Percentiles rank a stretch among this genome's conserved stretches.
phyloP scores from a whole-genome alignment of 2,888 invertebrate genomes.

The Lomographa bimaculata region DNA sequence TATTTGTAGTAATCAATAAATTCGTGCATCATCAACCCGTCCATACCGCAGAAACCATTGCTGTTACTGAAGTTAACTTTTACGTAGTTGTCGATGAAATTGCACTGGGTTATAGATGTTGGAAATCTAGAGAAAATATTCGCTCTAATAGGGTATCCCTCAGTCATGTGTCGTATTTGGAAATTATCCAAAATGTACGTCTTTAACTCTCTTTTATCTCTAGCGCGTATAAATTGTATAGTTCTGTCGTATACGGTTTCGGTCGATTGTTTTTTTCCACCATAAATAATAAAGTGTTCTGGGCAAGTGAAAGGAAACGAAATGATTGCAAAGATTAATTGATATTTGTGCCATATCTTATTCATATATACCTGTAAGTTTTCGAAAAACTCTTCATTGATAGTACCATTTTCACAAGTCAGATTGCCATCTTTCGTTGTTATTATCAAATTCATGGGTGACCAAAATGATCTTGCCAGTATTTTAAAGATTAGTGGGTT shows the following conservation, averaged over 20 bases:
- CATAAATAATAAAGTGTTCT: constrained; percentile 38
- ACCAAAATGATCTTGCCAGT: constrained; percentile 35
- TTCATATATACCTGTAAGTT: constrained; percentile 44
- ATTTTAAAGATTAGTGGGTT: constrained; percentile 5
- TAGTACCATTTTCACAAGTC: constrained; percentile 40
- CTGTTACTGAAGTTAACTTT: constrained; percentile 34
- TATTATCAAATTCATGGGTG: constrained; percentile 41
- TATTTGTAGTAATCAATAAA: constrained; percentile 46
- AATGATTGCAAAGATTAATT: constrained; percentile 37
- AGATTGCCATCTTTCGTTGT: constrained; percentile 33
- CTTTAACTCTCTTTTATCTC: constrained; percentile 22
- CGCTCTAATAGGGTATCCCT: constrained; percentile 47
- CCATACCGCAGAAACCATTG: constrained; percentile 50
- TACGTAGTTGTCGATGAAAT: constrained; percentile 39
- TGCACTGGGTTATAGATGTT: constrained; percentile 47
- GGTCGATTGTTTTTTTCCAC: constrained; percentile 34
- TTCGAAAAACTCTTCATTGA: constrained; percentile 28
- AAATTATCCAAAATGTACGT: constrained; percentile 22
- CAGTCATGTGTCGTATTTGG: constrained; percentile 31
- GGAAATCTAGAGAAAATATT: constrained; percentile 53
- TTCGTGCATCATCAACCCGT: constrained; percentile 53
- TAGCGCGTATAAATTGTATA: constrained; percentile 36
- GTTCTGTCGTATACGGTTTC: constrained; percentile 45
- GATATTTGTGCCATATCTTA: constrained; percentile 46
- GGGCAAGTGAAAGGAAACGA: constrained; percentile 50